phyloP scores from a whole-genome alignment of 2,113 vertebrate species.

The Sigmodon hispidus region DNA sequence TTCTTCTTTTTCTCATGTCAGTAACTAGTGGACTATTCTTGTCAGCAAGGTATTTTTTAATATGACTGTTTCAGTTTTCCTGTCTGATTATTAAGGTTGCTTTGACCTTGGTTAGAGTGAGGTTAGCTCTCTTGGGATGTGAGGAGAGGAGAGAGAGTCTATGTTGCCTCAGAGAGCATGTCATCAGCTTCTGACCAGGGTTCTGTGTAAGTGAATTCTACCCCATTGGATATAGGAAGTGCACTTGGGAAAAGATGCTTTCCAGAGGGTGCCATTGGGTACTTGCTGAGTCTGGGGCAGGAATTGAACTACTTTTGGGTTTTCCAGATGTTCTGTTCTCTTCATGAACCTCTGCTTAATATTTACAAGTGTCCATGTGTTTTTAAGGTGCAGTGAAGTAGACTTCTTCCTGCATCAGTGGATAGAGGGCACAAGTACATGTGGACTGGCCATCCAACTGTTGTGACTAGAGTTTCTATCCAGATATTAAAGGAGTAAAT shows the following conservation, averaged over 20 bases:
- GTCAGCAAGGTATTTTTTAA: neutral
- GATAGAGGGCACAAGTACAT: neutral
- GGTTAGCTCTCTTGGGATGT: neutral
- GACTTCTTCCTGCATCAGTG: neutral
- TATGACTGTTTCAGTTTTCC: neutral
- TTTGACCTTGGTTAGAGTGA: neutral
- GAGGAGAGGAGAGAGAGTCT: neutral
- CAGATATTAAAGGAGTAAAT: neutral
- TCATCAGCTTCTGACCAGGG: neutral
- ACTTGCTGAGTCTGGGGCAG: neutral
- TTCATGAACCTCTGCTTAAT: neutral
- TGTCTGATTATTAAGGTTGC: neutral
- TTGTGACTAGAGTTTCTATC: neutral
- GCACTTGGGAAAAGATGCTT: fast-evolving
- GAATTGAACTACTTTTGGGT: neutral
- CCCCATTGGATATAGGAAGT: neutral
- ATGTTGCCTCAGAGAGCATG: neutral
- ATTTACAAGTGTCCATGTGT: neutral
- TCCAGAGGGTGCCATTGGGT: fast-evolving
- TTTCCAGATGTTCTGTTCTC: neutral
- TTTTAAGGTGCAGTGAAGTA: neutral
- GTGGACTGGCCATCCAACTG: neutral
- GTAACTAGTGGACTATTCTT: neutral
- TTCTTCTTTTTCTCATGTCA: neutral
- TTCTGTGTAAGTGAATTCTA: neutral